Evolutionary conservation across 2,888 invertebrate genomes (phyloP).

Genomic region (Clusia tigrina): DNA sequence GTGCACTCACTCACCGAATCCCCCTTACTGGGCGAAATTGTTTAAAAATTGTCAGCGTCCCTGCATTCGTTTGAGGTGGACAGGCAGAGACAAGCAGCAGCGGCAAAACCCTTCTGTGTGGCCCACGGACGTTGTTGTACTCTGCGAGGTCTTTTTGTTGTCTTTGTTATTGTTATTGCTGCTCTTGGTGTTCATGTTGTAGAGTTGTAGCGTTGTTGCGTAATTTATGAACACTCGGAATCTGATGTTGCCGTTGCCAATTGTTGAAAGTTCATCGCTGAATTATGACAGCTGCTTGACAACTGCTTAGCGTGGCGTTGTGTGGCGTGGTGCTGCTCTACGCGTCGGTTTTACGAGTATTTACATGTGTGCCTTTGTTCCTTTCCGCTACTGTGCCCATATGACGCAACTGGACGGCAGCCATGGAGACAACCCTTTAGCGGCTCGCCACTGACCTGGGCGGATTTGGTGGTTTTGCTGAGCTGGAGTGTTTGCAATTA

Average conservation of each 20-base stretch:
- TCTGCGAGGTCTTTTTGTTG: too few relatives aligned
- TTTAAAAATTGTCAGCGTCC: background rate
- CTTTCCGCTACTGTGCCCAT: too few relatives aligned
- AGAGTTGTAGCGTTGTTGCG: background rate
- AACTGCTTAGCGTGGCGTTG: constrained; percentile 44
- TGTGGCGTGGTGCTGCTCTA: too few relatives aligned
- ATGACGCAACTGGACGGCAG: too few relatives aligned
- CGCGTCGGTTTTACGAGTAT: too few relatives aligned
- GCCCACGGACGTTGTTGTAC: background rate
- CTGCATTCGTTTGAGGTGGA: background rate
- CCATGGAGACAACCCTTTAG: too few relatives aligned
- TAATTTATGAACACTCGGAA: constrained; percentile 22
- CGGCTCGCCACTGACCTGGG: too few relatives aligned
- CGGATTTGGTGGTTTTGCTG: too few relatives aligned
- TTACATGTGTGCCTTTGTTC: too few relatives aligned
- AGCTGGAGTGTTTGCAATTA: too few relatives aligned
- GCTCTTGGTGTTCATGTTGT: background rate
- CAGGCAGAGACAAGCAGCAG: too few relatives aligned
- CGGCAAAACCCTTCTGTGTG: background rate
- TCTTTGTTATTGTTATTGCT: too few relatives aligned
- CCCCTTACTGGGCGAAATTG: background rate
- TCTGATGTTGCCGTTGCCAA: constrained; percentile 42
- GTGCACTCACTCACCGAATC: background rate
- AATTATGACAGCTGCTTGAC: constrained; percentile 50
- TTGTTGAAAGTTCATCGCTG: constrained; percentile 1